A percentile compares a stretch with the other conserved stretches of the same genome.
These are phyloP conservation scores for Phycodurus eques DNA, from an alignment of 2,113 vertebrate species.

Conservation along the genomic window DNA sequence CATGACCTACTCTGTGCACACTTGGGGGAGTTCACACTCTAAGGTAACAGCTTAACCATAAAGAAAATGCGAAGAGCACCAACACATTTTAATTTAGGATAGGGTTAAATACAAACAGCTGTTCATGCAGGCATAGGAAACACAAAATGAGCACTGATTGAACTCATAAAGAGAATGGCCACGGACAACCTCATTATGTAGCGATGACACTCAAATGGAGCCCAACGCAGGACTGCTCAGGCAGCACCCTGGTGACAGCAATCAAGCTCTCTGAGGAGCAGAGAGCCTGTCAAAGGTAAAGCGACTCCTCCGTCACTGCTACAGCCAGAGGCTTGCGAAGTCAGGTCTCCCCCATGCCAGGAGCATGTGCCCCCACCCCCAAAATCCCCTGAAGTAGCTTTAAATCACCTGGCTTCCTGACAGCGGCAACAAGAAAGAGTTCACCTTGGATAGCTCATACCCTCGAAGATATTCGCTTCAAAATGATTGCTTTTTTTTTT, in stretches of 20 bases:
- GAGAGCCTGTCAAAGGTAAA: constrained; percentile 26
- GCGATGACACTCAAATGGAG: constrained; percentile 51
- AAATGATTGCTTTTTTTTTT: constrained; percentile 24
- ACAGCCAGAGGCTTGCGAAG: constrained; percentile 22
- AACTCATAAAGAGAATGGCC: constrained; percentile 40
- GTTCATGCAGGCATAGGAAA: constrained; percentile 23
- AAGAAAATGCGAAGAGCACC: constrained; percentile 10
- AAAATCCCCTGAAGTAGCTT: constrained; percentile 28
- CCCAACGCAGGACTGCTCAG: constrained; percentile 9
- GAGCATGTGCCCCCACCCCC: constrained; percentile 11
- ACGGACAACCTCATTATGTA: constrained; percentile 44
- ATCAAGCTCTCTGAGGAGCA: constrained; percentile 21
- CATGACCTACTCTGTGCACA: neutral
- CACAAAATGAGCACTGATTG: constrained; percentile 27
- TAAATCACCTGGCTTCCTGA: constrained; percentile 55
- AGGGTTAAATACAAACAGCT: constrained; percentile 24
- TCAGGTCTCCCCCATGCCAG: constrained; percentile 24
- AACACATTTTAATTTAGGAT: constrained; percentile 26
- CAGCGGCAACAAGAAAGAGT: constrained; percentile 42
- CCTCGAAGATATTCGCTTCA: constrained; percentile 25
- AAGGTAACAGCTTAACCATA: neutral
- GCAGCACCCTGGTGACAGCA: constrained; percentile 40
- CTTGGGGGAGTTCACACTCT: neutral
- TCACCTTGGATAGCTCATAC: constrained; percentile 54
- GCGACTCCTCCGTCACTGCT: constrained; percentile 37